phyloP scores from a whole-genome alignment of 2,888 invertebrate species.

The Acronicta aceris region DNA sequence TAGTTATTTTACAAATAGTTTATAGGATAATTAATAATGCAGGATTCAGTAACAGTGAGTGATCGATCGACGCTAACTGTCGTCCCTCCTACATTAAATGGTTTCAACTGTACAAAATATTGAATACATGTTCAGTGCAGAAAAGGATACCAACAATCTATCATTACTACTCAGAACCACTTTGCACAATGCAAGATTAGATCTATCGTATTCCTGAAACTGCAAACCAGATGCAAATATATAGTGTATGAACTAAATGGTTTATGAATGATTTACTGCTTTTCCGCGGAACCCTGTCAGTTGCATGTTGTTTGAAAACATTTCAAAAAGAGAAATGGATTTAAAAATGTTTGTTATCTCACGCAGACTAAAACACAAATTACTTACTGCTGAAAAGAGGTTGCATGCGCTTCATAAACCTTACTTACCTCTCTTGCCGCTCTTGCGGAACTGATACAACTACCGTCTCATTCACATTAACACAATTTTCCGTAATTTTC shows the following conservation, averaged over 20 bases:
- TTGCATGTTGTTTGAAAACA: neutral
- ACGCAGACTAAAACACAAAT: neutral
- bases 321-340: neutral
- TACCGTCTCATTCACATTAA: conserved; percentile 57
- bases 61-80: conserved; percentile 41
- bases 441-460: conserved; percentile 36
- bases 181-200: conserved; percentile 15
- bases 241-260: neutral
- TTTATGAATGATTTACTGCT: neutral
- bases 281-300: neutral
- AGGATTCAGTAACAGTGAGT: conserved; percentile 14
- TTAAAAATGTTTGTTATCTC: neutral
- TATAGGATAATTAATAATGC: conserved; percentile 35
- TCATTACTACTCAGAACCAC: conserved; percentile 25
- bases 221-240: conserved; percentile 6
- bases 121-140: conserved; percentile 9
- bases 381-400: neutral
- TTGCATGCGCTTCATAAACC: conserved; percentile 6
- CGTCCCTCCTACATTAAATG: conserved; percentile 9
- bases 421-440: conserved; percentile 62
- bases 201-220: conserved; percentile 13
- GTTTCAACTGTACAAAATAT: conserved; percentile 9
- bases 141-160: conserved; percentile 20
- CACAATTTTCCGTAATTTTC: conserved; percentile 77
- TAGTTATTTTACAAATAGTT: conserved; percentile 18